Evolutionary conservation across 2,797 vertebrate genomes (phyloP).

Genomic region (Monodelphis domestica): DNA sequence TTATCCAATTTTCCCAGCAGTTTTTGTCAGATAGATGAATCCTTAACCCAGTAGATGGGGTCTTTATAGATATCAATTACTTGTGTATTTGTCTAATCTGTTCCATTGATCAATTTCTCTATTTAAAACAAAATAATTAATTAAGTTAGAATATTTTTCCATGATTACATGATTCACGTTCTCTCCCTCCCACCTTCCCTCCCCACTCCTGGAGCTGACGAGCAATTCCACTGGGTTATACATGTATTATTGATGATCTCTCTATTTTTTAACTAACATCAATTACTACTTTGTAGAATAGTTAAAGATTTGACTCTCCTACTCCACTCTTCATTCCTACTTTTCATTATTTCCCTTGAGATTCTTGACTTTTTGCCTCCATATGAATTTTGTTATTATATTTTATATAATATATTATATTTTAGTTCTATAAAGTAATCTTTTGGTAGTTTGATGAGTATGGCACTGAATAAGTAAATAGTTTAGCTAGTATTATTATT

Average conservation of each 20-base stretch:
- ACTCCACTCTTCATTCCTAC: background rate
- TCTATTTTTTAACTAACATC: background rate
- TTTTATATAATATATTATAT: too few relatives aligned
- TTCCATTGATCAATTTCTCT: background rate
- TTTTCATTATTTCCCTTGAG: background rate
- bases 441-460: background rate
- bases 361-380: background rate
- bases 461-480: background rate
- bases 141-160: too few relatives aligned
- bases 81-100: background rate
- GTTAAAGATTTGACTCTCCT: background rate
- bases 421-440: background rate
- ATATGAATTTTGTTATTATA: background rate
- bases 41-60: background rate
- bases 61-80: too few relatives aligned
- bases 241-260: too few relatives aligned
- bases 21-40: background rate
- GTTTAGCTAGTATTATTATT: background rate
- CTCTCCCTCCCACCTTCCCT: too few relatives aligned
- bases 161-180: too few relatives aligned
- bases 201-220: too few relatives aligned
- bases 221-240: too few relatives aligned
- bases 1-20: background rate
- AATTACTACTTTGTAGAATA: background rate
- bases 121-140: too few relatives aligned